phyloP scores from a whole-genome alignment of 2,113 vertebrate genomes.

The Protomyctophum bolini region DNA sequence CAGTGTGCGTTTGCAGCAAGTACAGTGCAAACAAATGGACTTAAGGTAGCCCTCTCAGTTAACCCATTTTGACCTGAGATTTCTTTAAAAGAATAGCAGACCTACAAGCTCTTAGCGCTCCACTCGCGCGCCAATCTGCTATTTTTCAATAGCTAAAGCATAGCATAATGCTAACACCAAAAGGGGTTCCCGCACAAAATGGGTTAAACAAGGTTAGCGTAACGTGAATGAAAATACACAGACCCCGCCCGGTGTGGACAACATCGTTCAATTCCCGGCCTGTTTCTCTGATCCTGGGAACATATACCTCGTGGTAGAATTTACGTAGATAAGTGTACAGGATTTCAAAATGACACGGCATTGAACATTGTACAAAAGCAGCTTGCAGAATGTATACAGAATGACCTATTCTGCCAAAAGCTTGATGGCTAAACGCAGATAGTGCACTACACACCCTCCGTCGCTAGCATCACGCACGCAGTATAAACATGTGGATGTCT shows the following conservation, averaged over 20 bases:
- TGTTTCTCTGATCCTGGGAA: constrained; percentile 29
- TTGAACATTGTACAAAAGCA: constrained; percentile 23
- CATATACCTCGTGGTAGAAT: constrained; percentile 22
- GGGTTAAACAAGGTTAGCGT: constrained; percentile 25
- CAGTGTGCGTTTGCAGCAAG: constrained; percentile 5
- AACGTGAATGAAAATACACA: constrained; percentile 31
- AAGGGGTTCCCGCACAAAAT: too few species aligned
- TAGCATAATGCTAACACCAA: too few species aligned
- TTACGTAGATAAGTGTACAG: constrained; percentile 11
- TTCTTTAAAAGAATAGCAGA: too few species aligned
- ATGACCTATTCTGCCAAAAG: constrained; percentile 8
- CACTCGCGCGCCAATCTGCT: too few species aligned
- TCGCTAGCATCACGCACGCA: constrained; percentile 5
- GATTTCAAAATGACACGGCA: constrained; percentile 39
- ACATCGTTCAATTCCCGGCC: constrained; percentile 23
- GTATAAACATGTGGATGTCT: constrained; percentile 14
- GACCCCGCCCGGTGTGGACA: not conserved
- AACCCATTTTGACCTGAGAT: too few species aligned
- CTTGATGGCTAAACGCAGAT: constrained; percentile 1
- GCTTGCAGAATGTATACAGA: constrained; percentile 31
- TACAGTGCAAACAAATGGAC: constrained; percentile 13
- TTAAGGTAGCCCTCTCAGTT: constrained; percentile 12
- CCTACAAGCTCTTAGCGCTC: too few species aligned
- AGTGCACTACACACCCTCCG: not conserved
- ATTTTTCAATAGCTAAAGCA: too few species aligned